Conservation (phyloP, 2,888 invertebrate genomes). For the Mamestra brassicae region DNA sequence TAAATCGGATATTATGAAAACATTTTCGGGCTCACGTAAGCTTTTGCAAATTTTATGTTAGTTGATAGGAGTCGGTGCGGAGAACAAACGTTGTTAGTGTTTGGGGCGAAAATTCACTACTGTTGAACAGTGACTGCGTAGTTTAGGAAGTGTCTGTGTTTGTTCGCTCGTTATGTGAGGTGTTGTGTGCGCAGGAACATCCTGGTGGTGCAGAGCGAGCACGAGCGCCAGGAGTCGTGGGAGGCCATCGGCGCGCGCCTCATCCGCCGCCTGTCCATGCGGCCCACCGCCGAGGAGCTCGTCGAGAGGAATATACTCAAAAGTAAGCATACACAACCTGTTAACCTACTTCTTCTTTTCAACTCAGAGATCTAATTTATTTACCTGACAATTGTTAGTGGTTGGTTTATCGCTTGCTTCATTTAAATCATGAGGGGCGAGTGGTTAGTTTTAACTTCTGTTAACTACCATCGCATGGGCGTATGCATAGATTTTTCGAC, state of each 20-base stretch:
- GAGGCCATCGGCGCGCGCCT: slow-evolving; percentile 98
- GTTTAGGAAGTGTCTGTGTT: background rate
- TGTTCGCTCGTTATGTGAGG: slow-evolving; percentile 79
- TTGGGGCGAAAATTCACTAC: slow-evolving; percentile 67
- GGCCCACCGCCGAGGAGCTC: slow-evolving; percentile 99
- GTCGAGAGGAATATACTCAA: slow-evolving; percentile 99
- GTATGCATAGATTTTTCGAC: background rate
- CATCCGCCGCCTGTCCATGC: slow-evolving; percentile 98
- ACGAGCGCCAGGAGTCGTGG: slow-evolving; percentile 97
- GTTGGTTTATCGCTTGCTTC: too few relatives aligned
- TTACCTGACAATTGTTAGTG: too few relatives aligned
- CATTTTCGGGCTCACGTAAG: slow-evolving; percentile 78
- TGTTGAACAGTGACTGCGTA: slow-evolving; percentile 62
- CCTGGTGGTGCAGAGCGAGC: slow-evolving; percentile 97
- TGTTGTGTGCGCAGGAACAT: slow-evolving; percentile 93
- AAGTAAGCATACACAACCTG: slow-evolving; percentile 92
- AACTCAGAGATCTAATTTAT: too few relatives aligned
- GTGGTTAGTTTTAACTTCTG: too few relatives aligned
- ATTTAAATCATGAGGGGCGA: background rate
- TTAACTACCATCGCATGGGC: background rate
- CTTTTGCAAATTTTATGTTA: slow-evolving; percentile 82
- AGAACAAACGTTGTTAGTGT: slow-evolving; percentile 76
- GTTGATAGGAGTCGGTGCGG: slow-evolving; percentile 73
- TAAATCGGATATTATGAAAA: slow-evolving; percentile 84
- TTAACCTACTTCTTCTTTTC: background rate